These are phyloP conservation scores for Spheniscus mendiculus DNA, from an alignment of 2,113 vertebrate species.

Conservation along the genomic window DNA sequence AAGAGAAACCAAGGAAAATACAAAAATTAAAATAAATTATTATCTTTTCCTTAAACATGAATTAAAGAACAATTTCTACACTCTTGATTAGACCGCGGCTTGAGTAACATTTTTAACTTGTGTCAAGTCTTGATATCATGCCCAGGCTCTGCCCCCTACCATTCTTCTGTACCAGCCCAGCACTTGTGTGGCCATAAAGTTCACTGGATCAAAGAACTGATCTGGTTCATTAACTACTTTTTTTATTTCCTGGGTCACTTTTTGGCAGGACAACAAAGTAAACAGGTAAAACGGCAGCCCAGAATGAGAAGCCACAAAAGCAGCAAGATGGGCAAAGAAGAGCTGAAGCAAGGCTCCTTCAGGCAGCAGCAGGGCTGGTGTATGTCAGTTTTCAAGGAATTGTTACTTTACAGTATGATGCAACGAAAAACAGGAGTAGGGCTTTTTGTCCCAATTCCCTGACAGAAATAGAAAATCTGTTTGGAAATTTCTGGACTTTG, in stretches of 20 bases:
- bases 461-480: neutral
- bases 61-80: neutral
- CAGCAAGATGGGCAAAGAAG: neutral
- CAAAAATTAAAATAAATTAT: neutral
- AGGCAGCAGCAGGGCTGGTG: neutral
- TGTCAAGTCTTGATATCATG: neutral
- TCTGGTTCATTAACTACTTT: neutral
- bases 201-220: neutral
- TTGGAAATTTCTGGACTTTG: neutral
- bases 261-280: neutral
- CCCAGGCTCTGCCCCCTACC: neutral
- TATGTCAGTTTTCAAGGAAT: neutral
- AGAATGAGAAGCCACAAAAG: neutral
- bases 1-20: neutral
- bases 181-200: neutral
- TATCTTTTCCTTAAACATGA: neutral
- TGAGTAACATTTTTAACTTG: neutral
- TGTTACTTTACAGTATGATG: neutral
- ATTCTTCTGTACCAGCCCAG: neutral
- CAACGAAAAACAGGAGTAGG: neutral
- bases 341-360: neutral
- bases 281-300: neutral
- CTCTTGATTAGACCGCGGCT: neutral
- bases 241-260: neutral
- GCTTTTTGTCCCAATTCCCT: neutral